Evolutionary conservation across 1,140 invertebrate genomes (phyloP).

Genomic region (Ruditapes philippinarum): DNA sequence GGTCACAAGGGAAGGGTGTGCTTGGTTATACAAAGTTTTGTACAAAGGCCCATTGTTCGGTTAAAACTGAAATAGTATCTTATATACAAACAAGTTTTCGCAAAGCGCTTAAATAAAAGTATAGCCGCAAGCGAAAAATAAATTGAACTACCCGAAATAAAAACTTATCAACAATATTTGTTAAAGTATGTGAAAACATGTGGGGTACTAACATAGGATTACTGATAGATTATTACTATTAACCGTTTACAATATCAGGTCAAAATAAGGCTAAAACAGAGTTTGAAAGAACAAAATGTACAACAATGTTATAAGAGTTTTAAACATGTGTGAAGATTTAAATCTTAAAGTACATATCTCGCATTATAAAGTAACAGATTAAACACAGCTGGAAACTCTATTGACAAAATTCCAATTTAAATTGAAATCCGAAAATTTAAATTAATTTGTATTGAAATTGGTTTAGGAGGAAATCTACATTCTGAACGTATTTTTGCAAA

Average conservation of each 20-base stretch:
- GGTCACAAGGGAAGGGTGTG: constrained; percentile 4
- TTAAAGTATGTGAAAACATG: constrained; percentile 16
- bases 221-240: constrained; percentile 8
- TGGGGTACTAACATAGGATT: constrained; percentile 51
- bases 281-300: not conserved
- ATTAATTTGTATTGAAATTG: not conserved
- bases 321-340: not conserved
- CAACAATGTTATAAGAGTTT: constrained; percentile 10
- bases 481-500: not conserved
- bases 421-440: not conserved
- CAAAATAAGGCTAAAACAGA: constrained; percentile 33
- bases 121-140: constrained; percentile 42
- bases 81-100: constrained; percentile 26
- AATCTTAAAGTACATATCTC: constrained; percentile 4
- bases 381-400: not conserved
- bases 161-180: constrained; percentile 38
- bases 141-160: constrained; percentile 43
- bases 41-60: constrained; percentile 48
- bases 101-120: not conserved
- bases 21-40: not conserved
- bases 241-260: not conserved
- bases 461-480: not conserved
- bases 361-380: not conserved
- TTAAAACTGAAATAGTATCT: not conserved
- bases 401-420: constrained; percentile 16